Evolutionary conservation across 2,888 invertebrate species (phyloP).

Genomic region (Podotricha telesiphe): DNA sequence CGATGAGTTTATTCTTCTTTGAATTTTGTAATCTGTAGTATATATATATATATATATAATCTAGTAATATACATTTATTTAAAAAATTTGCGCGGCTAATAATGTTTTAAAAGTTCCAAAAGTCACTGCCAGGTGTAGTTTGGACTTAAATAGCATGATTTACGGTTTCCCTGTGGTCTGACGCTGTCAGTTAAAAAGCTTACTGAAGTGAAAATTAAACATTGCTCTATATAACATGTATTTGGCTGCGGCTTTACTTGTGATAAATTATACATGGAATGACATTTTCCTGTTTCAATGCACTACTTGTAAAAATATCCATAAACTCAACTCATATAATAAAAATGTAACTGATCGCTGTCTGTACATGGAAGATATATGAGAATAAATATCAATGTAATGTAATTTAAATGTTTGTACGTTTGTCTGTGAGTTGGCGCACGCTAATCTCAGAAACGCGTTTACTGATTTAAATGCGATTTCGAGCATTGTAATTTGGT

Average conservation of each 20-base stretch:
- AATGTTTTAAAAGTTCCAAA: neutral
- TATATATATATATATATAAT: neutral
- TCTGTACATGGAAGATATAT: no score
- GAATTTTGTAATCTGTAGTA: conserved; percentile 17
- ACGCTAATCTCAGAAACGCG: no score
- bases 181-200: neutral
- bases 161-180: neutral
- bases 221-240: neutral
- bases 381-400: no score
- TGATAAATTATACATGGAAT: neutral
- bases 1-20: conserved; percentile 34
- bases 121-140: neutral
- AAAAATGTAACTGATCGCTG: no score
- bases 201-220: neutral
- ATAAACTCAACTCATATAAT: no score
- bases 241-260: neutral
- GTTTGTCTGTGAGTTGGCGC: no score
- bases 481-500: no score
- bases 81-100: neutral
- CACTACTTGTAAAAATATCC: no score
- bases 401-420: no score
- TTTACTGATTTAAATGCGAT: no score
- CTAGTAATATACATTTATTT: neutral
- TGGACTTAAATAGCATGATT: neutral
- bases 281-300: no score